phyloP scores from a whole-genome alignment of 2,888 invertebrate species.

The Leptinotarsa peninsularis region DNA sequence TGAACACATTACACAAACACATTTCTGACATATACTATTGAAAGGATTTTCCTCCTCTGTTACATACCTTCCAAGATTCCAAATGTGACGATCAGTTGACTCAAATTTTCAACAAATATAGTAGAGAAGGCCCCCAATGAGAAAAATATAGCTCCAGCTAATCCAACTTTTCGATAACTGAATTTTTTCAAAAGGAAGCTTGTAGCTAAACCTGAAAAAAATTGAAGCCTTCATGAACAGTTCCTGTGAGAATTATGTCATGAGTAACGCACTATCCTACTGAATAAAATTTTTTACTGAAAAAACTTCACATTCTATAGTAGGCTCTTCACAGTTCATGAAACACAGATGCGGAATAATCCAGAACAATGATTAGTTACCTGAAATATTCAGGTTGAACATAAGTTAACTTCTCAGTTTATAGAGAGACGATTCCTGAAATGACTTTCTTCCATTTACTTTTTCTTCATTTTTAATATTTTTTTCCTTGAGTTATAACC shows the following conservation, averaged over 20 bases:
- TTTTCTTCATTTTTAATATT: too few relatives aligned
- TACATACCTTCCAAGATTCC: slow-evolving; percentile 20
- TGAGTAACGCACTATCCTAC: neutral
- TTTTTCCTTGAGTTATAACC: too few relatives aligned
- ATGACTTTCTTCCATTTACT: too few relatives aligned
- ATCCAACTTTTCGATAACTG: slow-evolving; percentile 75
- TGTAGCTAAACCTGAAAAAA: slow-evolving; percentile 73
- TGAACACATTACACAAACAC: neutral
- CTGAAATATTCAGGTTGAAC: too few relatives aligned
- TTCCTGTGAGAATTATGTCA: neutral
- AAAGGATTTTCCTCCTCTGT: neutral
- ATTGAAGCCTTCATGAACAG: neutral
- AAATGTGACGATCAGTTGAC: slow-evolving; percentile 7
- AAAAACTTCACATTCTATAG: too few relatives aligned
- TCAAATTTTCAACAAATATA: slow-evolving; percentile 10
- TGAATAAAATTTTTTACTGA: too few relatives aligned
- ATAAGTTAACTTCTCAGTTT: too few relatives aligned
- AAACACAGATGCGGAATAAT: too few relatives aligned
- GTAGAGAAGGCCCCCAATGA: slow-evolving; percentile 12
- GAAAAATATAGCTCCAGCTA: slow-evolving; percentile 69
- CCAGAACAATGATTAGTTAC: too few relatives aligned
- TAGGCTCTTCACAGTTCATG: too few relatives aligned
- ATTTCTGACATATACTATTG: neutral
- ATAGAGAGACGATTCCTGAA: too few relatives aligned
- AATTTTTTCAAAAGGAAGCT: slow-evolving; percentile 76